Conservation (phyloP, 2,113 vertebrate species). For the Oreochromis tanganicae region DNA sequence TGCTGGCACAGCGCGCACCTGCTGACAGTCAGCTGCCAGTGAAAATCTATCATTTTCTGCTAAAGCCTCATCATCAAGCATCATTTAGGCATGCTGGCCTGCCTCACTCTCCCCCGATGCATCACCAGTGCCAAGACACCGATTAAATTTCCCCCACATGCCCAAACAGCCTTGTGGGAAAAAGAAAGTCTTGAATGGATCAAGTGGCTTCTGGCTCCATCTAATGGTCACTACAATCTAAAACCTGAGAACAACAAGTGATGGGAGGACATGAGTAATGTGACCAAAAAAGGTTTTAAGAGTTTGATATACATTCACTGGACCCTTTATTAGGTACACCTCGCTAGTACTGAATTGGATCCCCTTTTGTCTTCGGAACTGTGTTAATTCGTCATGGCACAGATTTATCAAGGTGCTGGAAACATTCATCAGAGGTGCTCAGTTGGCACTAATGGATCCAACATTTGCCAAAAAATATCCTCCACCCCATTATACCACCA, state of each 20-base stretch:
- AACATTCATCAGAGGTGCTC: not conserved
- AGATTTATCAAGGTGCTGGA: not conserved
- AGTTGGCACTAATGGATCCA: not conserved
- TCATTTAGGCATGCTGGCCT: slow-evolving; percentile 54
- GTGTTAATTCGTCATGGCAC: not conserved
- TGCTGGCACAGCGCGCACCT: slow-evolving; percentile 38
- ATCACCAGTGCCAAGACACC: slow-evolving; percentile 26
- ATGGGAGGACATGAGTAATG: not conserved
- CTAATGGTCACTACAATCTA: slow-evolving; percentile 35
- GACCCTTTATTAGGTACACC: not conserved
- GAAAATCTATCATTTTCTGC: slow-evolving; percentile 55
- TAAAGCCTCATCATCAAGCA: slow-evolving; percentile 58
- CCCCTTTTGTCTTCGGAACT: not conserved
- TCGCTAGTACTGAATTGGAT: not conserved
- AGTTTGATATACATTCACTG: not conserved
- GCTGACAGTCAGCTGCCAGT: slow-evolving; percentile 60
- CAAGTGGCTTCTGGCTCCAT: slow-evolving; percentile 43
- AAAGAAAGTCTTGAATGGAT: not conserved
- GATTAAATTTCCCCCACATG: slow-evolving; percentile 44
- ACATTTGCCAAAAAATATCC: not conserved
- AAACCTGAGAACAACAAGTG: not conserved
- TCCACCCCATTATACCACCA: accelerated
- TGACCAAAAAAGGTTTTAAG: not conserved
- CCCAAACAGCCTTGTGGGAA: not conserved
- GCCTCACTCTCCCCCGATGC: slow-evolving; percentile 20